phyloP scores from a whole-genome alignment of 1,140 invertebrate genomes.

The Lethrus apterus region DNA sequence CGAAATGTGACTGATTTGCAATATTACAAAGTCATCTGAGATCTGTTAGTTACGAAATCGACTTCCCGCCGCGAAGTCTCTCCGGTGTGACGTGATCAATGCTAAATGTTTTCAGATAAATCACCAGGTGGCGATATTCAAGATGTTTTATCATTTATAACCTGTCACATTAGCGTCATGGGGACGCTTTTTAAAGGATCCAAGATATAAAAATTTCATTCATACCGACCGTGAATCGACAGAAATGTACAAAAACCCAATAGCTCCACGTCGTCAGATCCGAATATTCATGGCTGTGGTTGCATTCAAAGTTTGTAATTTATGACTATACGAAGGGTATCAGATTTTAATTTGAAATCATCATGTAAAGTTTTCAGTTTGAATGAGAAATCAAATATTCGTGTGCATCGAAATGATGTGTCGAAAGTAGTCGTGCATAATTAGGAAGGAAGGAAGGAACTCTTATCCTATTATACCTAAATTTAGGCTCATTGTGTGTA shows the following conservation, averaged over 20 bases:
- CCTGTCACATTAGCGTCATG: conserved; percentile 13
- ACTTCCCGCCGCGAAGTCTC: conserved; percentile 2
- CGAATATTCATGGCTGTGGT: background rate
- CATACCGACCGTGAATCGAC: conserved; percentile 4
- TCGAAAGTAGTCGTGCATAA: too few relatives aligned
- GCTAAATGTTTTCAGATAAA: conserved; percentile 23
- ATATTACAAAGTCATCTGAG: too few relatives aligned
- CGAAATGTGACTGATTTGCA: too few relatives aligned
- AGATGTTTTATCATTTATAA: conserved; percentile 15
- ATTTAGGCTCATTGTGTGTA: too few relatives aligned
- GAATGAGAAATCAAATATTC: too few relatives aligned
- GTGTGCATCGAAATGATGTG: too few relatives aligned
- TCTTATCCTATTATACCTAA: too few relatives aligned
- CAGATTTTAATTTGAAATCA: background rate
- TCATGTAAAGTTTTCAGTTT: too few relatives aligned
- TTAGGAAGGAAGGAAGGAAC: too few relatives aligned
- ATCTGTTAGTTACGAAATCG: background rate
- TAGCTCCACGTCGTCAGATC: background rate
- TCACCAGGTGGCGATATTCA: conserved; percentile 31
- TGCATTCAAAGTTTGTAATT: background rate
- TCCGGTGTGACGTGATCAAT: conserved; percentile 22
- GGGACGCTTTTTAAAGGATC: conserved; percentile 1
- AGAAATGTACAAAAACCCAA: conserved; percentile 7
- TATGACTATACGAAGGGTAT: background rate
- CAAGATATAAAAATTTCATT: conserved; percentile 1